Conservation (phyloP, 2,113 vertebrate species). For the Suncus etruscus region DNA sequence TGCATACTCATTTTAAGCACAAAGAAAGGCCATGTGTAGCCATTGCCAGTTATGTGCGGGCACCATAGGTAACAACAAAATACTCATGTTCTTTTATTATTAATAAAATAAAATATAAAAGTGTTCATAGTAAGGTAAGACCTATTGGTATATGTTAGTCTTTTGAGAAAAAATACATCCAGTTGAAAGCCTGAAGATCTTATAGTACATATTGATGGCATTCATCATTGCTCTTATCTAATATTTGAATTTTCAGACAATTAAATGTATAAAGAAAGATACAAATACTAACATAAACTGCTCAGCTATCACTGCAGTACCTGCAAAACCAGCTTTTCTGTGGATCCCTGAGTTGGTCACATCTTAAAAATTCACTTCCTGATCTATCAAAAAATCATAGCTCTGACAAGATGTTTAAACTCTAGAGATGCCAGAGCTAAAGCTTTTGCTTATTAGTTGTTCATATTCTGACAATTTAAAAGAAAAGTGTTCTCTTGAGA, state of each 20-base stretch:
- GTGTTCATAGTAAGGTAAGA: not conserved
- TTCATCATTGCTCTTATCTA: not conserved
- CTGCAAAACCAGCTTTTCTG: not conserved
- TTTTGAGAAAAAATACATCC: too few relatives aligned
- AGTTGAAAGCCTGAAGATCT: constrained; percentile 21
- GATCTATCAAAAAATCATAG: constrained; percentile 61
- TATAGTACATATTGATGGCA: not conserved
- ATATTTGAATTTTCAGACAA: not conserved
- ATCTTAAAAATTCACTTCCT: constrained; percentile 59
- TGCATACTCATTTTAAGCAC: too few relatives aligned
- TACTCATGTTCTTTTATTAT: not conserved
- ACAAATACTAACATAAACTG: not conserved
- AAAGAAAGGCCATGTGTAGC: too few relatives aligned
- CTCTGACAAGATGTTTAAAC: constrained; percentile 66
- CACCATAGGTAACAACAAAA: not conserved
- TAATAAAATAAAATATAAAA: not conserved
- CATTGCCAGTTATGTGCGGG: too few relatives aligned
- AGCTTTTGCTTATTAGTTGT: constrained; percentile 79
- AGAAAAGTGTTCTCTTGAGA: constrained; percentile 75
- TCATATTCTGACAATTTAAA: constrained; percentile 77
- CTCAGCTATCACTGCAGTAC: not conserved
- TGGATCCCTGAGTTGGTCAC: constrained; percentile 46
- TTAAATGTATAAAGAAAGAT: not conserved
- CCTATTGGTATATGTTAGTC: not conserved
- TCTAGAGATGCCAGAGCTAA: constrained; percentile 77